Conservation (phyloP, 2,888 invertebrate genomes). For the Nephrotoma appendiculata region DNA sequence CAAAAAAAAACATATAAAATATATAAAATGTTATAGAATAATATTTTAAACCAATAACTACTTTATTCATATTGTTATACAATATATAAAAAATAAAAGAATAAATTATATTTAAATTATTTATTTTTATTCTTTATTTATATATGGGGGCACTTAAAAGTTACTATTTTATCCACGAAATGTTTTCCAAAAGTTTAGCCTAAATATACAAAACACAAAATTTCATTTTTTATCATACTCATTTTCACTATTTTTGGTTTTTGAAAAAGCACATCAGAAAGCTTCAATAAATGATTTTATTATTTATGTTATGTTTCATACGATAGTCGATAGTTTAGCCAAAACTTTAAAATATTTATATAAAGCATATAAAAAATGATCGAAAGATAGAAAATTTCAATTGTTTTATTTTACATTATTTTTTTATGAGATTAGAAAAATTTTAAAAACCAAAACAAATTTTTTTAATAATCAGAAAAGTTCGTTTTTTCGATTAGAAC, state of each 20-base stretch:
- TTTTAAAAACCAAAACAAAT: not conserved
- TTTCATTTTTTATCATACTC: not conserved
- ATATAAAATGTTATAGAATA: not conserved
- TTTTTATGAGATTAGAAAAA: not conserved
- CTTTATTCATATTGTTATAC: not conserved
- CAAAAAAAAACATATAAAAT: not conserved
- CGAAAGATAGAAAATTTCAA: not conserved
- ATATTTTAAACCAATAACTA: not conserved
- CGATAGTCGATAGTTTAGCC: not conserved
- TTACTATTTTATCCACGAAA: not conserved
- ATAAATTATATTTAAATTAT: not conserved
- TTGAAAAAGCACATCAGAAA: not conserved
- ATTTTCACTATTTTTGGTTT: not conserved
- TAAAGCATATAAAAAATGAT: not conserved
- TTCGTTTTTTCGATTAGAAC: slow-evolving; percentile 4
- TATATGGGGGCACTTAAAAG: not conserved
- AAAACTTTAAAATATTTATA: not conserved
- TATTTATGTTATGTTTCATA: not conserved
- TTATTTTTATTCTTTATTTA: not conserved
- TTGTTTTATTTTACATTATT: not conserved
- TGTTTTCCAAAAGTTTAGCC: not conserved
- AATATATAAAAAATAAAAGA: not conserved
- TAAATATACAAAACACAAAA: not conserved
- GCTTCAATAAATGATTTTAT: not conserved
- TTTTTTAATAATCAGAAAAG: not conserved